A percentile compares a stretch with the other conserved stretches of the same genome.
Evolutionary conservation across 2,888 invertebrate genomes (phyloP).

Genomic region (Nycteola revayana): DNA sequence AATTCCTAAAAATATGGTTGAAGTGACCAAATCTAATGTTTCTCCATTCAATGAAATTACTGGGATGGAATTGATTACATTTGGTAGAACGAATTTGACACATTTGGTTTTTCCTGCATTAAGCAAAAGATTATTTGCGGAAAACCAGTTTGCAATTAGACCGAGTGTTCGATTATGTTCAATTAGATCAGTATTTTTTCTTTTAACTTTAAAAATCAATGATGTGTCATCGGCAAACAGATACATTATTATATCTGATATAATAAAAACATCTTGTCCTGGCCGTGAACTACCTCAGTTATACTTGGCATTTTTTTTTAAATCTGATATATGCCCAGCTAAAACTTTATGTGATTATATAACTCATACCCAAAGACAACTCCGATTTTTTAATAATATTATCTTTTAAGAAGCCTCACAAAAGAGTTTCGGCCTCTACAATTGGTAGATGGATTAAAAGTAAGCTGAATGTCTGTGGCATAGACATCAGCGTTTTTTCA

Average conservation of each 20-base stretch:
- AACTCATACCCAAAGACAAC: not conserved
- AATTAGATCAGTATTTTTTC: too few relatives aligned
- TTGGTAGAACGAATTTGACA: too few relatives aligned
- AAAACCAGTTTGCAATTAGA: too few relatives aligned
- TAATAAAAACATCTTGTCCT: slow-evolving; percentile 3
- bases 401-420: slow-evolving; percentile 5
- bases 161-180: too few relatives aligned
- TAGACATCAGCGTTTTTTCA: slow-evolving; percentile 2
- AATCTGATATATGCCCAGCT: slow-evolving; percentile 5
- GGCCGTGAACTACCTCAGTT: not conserved
- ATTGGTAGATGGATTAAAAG: slow-evolving; percentile 6
- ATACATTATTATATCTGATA: slow-evolving; percentile 5
- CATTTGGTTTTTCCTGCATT: too few relatives aligned
- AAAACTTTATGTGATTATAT: slow-evolving; percentile 3
- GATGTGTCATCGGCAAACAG: too few relatives aligned
- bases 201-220: too few relatives aligned
- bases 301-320: slow-evolving; percentile 7
- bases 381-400: slow-evolving; percentile 1
- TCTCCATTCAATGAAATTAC: too few relatives aligned
- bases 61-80: too few relatives aligned
- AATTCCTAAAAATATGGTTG: too few relatives aligned
- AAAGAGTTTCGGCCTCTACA: not conserved
- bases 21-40: too few relatives aligned
- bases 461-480: slow-evolving; percentile 1
- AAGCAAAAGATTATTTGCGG: too few relatives aligned